Base-by-base conservation (phyloP, 2,888 invertebrate species). In the Punctoribates punctum region DNA sequence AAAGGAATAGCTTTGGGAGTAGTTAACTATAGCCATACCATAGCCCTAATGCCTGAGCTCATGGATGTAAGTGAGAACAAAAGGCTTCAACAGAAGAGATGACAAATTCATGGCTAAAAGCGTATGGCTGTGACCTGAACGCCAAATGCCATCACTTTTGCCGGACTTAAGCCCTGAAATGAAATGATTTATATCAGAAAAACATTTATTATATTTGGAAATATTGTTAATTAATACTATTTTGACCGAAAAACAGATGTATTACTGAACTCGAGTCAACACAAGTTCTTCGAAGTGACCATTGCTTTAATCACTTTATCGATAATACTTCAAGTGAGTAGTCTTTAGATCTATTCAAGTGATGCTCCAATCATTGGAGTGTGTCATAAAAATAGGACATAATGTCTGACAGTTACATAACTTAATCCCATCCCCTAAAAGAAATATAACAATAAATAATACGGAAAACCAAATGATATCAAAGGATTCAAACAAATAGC, bases 211-310 rank as follows among this genome's bases (percentile, higher is more conserved):
- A 42, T 42, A 13, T 42, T 5, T 9, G 11, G 1, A 42, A 9
- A 42, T 67, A 67, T 20, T 67, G 8, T 67, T 60, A 20, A 13
- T 60, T 27, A 60, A 27, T 17, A 62, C 13, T 62, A 34, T 62
- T 29, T 54, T 8, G 4, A 54, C 23, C 34, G 34, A 62, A 60
- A 20, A 27, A 48, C 46, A 76, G 76, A 75, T 48, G 77, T 79
- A n/a, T 77, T 79, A 15, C 29, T 78, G n/a, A 77, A 75, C 54
- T 54, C 74, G 17, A 20, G n/a, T 65, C 54, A 72, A 23, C 77
- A 77, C 54, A 75, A 72, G 38, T 76, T 76, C 42, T 73, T 78
- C 29, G 65, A 67, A 60, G 77, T 77, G 48, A 78, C 73, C 38
- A 29, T 78, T 8, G 46, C 72, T 20, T 73, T 77, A 48, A 74